Evolutionary conservation across 1,140 invertebrate species (phyloP), one percentile per base, ranked within the genome.

Genomic region (Drusus annulatus): DNA sequence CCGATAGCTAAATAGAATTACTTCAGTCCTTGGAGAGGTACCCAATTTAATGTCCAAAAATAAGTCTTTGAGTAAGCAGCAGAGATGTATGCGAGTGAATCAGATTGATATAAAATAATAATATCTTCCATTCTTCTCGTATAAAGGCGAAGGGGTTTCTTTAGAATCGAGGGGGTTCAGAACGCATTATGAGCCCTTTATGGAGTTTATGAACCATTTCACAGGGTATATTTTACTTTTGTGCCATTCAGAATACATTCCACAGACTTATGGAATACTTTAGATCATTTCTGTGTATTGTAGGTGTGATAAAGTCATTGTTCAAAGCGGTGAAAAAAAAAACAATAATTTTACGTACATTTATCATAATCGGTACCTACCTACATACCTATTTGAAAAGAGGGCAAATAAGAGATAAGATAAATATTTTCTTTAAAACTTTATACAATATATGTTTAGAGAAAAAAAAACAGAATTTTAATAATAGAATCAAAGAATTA

Each of bases 181-280:
- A 79, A 77, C 13, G 58, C 79, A 83, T 83, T 83, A 83, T 17
- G 81, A 21, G 51, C 65, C 73, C 58, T 83, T 80, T 80, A 83
- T 79, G 79, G 79, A 79, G 81, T 83, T 83, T 83, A 83, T 83
- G 81, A 83, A 79, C 81, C 81, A 83, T 83, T 83, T 78, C 81
- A 83, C 76, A 68, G 69, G 65, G 45, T 50, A 77, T 78, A 78
- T 78, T 68, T 78, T 71, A 78, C 63, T 78, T 62, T 54, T 63
- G 75, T 63, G 60, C 13, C 58, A 65, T 76, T 76, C 45, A 50
- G 17, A 51, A 76, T 76, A 50, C 60, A 76, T 63, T 63, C 31
- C 0, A 17, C n/a, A 76, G 74, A 76, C 23, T 76, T 62, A 62
- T 76, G 58, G 31, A 51, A 13, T 28, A 28, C 51, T 73, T 73